Conservation (phyloP, 2,797 vertebrate genomes). For the Falco naumanni region DNA sequence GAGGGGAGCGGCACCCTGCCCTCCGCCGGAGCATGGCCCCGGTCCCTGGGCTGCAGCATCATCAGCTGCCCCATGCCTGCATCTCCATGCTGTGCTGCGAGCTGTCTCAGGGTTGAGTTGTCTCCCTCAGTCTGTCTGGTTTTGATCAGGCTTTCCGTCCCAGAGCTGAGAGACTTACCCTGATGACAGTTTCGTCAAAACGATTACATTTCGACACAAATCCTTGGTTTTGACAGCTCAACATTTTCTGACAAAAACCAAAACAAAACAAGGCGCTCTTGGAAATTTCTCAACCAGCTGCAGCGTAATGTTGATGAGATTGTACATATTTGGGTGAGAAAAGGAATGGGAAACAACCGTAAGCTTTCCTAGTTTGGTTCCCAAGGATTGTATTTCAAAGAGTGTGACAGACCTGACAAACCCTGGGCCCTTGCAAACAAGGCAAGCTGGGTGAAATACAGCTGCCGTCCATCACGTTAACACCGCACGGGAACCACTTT, state of each 20-base stretch:
- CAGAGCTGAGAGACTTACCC: constrained; percentile 38
- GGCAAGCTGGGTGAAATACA: neutral
- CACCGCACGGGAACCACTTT: neutral
- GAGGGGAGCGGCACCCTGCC: neutral
- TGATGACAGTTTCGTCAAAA: constrained; percentile 64
- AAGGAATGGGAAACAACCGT: constrained; percentile 39
- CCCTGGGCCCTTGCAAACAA: neutral
- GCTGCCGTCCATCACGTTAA: neutral
- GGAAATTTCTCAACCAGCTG: constrained; percentile 59
- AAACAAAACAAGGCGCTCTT: constrained; percentile 59
- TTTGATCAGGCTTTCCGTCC: constrained; percentile 60
- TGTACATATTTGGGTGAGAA: constrained; percentile 64
- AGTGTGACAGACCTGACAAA: neutral
- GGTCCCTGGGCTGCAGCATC: neutral
- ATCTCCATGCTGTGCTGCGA: neutral
- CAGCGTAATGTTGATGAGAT: constrained; percentile 34
- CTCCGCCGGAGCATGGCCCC: accelerated
- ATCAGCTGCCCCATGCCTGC: accelerated
- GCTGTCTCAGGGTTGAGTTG: neutral
- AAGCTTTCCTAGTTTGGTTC: constrained; percentile 5
- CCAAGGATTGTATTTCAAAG: constrained; percentile 8
- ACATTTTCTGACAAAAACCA: constrained; percentile 61
- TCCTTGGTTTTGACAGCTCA: constrained; percentile 52
- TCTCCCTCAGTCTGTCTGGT: constrained; percentile 37
- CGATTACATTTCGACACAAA: constrained; percentile 40